These are phyloP conservation scores for Pseudococcus jackbeardsleyi DNA, from an alignment of 2,888 invertebrate genomes.

Conservation along the genomic window DNA sequence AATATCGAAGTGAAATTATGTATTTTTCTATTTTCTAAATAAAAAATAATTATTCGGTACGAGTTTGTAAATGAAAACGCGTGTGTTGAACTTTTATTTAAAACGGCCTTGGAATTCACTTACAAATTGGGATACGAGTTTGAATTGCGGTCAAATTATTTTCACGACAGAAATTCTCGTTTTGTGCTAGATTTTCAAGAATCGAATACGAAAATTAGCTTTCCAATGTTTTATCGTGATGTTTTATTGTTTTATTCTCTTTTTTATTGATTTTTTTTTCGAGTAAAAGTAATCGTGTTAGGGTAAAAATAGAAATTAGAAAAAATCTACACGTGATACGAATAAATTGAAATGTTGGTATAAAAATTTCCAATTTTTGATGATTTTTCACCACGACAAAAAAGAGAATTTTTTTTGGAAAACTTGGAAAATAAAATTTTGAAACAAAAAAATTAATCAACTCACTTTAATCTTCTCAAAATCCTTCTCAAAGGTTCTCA, in stretches of 20 bases:
- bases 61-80: constrained; percentile 23
- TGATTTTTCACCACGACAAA: not conserved
- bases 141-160: constrained; percentile 29
- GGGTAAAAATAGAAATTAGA: not conserved
- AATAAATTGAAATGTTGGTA: not conserved
- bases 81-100: constrained; percentile 20
- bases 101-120: not conserved
- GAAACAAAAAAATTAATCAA: not conserved
- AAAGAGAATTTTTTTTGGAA: not conserved
- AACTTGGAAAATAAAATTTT: not conserved
- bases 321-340: not conserved
- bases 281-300: not conserved
- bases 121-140: not conserved
- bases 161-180: constrained; percentile 12
- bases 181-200: constrained; percentile 6
- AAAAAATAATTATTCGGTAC: not conserved
- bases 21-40: not conserved
- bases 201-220: not conserved
- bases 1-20: no score
- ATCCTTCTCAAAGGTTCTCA: constrained; percentile 94
- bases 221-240: not conserved
- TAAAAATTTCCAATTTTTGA: not conserved
- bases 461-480: constrained; percentile 89
- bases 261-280: not conserved
- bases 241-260: constrained; percentile 4